Evolutionary conservation across 2,888 invertebrate species (phyloP), one percentile per base, ranked within the genome.

Genomic region (Erebia ligea): DNA sequence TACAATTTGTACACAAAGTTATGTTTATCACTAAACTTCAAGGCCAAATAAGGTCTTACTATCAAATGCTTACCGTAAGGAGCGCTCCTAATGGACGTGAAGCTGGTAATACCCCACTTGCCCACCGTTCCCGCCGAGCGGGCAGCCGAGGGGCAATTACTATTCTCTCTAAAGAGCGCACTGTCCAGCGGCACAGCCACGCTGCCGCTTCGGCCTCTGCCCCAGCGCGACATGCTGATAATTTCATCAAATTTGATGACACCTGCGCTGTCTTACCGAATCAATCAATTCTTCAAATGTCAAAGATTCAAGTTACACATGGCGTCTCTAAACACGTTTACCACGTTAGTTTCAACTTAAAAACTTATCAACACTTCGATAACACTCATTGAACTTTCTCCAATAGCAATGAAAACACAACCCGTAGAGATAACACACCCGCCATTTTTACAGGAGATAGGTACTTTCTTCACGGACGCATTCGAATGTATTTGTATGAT

Each of bases 61-160:
- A 79, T 75, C 79, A 65, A 59, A 54, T 76, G 82, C 89, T 93
- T 93, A 96, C 96, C 96, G 90, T 96, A 96, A 80, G 95, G 95
- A 77, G 95, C 94, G 84, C 96, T 97, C 81, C 98, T 94, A 75
- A 98, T 96, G 4, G 98, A 98, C 34, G 98, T 98, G 89, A 98
- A 98, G 76, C 98, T 98, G 82, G 98, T 98, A 87, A 97, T 97
- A 78, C 98, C 98, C 98, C 98, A 98, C 94, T 98, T 97, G 79
- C 98, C 98, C 77, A 98, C 96, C 48, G 97, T 97, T 76, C 98
- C 98, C 77, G 98, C 97, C 45, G 98, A 98, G 77, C 97, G 96
- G 67, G 98, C 97, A 69, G 98, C 98, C 67, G 97, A 96, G 10
- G 98, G 98, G 81, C 97, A 96, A 87, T 97, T 98, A 85, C 96